Evolutionary conservation across 2,113 vertebrate species (phyloP).

Genomic region (Sterna hirundo): DNA sequence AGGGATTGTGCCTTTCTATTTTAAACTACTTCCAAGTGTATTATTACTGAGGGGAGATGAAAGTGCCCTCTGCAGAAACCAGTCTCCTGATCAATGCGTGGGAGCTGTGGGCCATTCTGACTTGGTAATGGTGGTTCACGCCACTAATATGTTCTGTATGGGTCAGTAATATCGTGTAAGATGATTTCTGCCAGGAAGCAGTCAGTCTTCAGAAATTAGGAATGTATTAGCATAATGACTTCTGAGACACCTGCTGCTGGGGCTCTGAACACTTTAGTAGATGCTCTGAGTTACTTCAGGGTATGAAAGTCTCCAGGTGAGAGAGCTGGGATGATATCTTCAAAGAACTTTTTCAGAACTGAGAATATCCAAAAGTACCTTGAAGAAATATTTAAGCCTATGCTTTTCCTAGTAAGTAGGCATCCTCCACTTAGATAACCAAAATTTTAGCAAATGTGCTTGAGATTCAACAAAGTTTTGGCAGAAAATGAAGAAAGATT

Average conservation of each 20-base stretch:
- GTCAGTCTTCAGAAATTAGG: not conserved
- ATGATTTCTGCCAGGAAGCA: not conserved
- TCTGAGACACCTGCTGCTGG: not conserved
- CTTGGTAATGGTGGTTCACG: not conserved
- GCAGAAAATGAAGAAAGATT: not conserved
- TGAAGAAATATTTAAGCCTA: not conserved
- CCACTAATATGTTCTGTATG: accelerated
- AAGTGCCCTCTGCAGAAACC: not conserved
- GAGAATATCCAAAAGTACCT: not conserved
- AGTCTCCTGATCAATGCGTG: not conserved
- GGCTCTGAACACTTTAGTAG: not conserved
- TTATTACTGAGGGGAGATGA: not conserved
- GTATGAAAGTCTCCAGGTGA: not conserved
- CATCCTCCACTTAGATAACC: not conserved
- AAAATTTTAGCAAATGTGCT: not conserved
- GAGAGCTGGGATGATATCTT: not conserved
- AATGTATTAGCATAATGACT: not conserved
- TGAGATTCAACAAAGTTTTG: not conserved
- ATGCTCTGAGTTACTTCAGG: not conserved
- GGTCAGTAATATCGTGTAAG: not conserved
- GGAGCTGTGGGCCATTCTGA: not conserved
- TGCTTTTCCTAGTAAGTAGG: not conserved
- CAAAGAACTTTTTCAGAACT: not conserved
- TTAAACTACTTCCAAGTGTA: not conserved
- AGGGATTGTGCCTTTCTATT: not conserved